Evolutionary conservation across 1,140 invertebrate species (phyloP).

Genomic region (Hyphantria cunea): DNA sequence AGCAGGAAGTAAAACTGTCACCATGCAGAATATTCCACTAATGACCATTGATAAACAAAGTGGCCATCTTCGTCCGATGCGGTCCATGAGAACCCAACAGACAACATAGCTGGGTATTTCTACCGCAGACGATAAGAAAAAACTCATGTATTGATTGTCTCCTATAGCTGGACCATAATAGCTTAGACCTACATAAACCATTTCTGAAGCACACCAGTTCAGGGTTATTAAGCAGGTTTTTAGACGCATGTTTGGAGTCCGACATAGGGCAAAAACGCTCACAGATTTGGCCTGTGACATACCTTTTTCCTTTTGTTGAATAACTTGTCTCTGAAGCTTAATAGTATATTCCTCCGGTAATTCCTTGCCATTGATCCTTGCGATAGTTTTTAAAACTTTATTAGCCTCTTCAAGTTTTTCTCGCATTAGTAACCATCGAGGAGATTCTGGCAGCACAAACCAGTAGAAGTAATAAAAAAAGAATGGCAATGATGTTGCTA

Average conservation of each 20-base stretch:
- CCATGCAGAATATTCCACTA: constrained; percentile 90
- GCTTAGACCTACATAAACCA: constrained; percentile 93
- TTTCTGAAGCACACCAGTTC: constrained; percentile 88
- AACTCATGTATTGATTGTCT: constrained; percentile 92
- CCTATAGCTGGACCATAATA: constrained; percentile 94
- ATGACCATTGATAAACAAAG: constrained; percentile 91
- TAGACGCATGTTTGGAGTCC: constrained; percentile 93
- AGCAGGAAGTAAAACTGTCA: constrained; percentile 88
- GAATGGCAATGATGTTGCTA: constrained; percentile 92
- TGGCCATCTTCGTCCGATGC: constrained; percentile 91
- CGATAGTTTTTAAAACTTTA: constrained; percentile 88
- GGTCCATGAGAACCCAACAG: constrained; percentile 93
- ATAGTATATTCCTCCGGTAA: constrained; percentile 87
- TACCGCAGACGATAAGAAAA: constrained; percentile 90
- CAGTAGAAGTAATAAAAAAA: constrained; percentile 92
- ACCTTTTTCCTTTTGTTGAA: constrained; percentile 86
- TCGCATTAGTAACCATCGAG: constrained; percentile 91
- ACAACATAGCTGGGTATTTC: constrained; percentile 93
- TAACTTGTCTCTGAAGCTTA: constrained; percentile 87
- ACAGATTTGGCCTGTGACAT: constrained; percentile 83
- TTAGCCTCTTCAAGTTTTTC: constrained; percentile 91
- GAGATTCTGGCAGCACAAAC: constrained; percentile 93
- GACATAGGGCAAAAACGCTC: constrained; percentile 88
- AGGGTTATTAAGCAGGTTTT: constrained; percentile 86
- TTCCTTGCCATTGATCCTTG: constrained; percentile 88